phyloP scores from a whole-genome alignment of 1,140 invertebrate species.

The Drosophila yakuba region DNA sequence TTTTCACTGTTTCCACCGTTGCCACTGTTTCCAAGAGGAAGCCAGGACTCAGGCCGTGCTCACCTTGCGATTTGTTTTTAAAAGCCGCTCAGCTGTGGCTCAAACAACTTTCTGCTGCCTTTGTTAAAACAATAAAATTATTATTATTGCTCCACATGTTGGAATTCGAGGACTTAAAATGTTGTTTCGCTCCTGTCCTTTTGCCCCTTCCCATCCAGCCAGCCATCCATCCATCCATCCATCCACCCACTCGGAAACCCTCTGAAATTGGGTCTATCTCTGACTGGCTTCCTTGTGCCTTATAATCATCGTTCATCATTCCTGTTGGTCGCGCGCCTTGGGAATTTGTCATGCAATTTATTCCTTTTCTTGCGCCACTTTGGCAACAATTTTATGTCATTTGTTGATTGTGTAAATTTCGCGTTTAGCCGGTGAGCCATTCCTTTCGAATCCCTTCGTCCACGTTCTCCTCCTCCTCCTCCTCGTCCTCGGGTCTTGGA shows the following conservation, averaged over 20 bases:
- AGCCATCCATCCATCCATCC: not conserved
- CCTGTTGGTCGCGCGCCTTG: constrained; percentile 43
- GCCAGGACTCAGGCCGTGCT: constrained; percentile 31
- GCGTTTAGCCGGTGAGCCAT: constrained; percentile 60
- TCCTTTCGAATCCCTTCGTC: constrained; percentile 13
- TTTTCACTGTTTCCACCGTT: not conserved
- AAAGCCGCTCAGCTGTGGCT: constrained; percentile 83
- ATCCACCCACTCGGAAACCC: not conserved
- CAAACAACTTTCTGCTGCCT: constrained; percentile 82
- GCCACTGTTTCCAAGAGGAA: constrained; percentile 22
- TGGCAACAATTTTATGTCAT: constrained; percentile 77
- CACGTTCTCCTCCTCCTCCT: not conserved
- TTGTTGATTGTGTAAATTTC: constrained; percentile 82
- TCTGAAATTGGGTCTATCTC: constrained; percentile 11
- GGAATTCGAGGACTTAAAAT: constrained; percentile 82
- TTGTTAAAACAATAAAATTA: constrained; percentile 84
- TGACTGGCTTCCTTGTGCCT: constrained; percentile 34
- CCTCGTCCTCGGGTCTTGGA: constrained; percentile 3
- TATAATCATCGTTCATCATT: constrained; percentile 80
- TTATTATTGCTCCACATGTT: constrained; percentile 83
- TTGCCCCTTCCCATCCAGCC: not conserved
- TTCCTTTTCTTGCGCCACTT: constrained; percentile 45
- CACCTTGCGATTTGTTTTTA: constrained; percentile 81
- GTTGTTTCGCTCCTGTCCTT: constrained; percentile 46
- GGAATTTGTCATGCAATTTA: constrained; percentile 80